These are phyloP conservation scores for Trachelus troglodyta DNA, from an alignment of 2,888 invertebrate genomes.

Conservation along the genomic window DNA sequence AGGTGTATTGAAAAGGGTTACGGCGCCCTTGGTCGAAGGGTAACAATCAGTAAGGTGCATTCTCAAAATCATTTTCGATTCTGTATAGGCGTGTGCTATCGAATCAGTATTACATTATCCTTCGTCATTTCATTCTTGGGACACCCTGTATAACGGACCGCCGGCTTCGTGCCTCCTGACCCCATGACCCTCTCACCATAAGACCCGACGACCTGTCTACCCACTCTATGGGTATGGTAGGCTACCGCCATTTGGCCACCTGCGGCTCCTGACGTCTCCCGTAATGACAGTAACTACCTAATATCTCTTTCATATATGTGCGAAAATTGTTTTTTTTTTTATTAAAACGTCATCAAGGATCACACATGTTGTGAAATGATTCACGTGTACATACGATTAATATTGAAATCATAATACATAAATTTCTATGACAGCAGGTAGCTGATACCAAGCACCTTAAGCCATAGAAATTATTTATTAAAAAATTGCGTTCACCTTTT, in stretches of 20 bases:
- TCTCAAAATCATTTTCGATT: neutral
- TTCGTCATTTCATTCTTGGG: neutral
- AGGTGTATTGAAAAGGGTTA: neutral
- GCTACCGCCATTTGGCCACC: slow-evolving; percentile 48
- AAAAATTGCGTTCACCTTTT: neutral
- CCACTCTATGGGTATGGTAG: slow-evolving; percentile 40
- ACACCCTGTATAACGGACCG: slow-evolving; percentile 16
- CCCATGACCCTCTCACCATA: slow-evolving; percentile 42
- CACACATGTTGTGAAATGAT: neutral
- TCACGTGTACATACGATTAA: too few species aligned
- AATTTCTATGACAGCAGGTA: neutral
- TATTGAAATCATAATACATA: neutral
- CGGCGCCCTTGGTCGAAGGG: neutral
- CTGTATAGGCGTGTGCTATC: neutral
- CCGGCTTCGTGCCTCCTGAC: slow-evolving; percentile 40
- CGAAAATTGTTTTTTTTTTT: neutral
- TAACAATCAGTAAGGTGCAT: neutral
- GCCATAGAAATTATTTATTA: neutral
- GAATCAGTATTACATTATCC: neutral
- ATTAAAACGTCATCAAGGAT: neutral
- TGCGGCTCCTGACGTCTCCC: slow-evolving; percentile 52
- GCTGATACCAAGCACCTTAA: neutral
- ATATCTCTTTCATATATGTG: neutral
- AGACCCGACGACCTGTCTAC: slow-evolving; percentile 41
- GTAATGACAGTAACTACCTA: slow-evolving; percentile 27